Conservation (phyloP, 1,140 invertebrate species). For the Hormaphis cornu region DNA sequence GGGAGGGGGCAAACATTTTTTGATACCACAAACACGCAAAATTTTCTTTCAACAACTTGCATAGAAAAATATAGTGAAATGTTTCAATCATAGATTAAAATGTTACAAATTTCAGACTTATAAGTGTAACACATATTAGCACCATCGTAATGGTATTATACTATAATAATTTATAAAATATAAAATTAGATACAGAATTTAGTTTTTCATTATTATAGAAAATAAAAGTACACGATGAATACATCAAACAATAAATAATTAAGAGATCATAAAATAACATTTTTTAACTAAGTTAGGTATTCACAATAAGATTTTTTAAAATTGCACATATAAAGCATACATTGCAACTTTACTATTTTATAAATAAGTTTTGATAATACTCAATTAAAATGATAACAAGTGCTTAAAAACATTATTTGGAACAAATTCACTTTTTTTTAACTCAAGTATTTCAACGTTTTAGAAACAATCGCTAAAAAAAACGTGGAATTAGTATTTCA, state of each 20-base stretch:
- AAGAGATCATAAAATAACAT: not conserved
- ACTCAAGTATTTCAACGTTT: no score
- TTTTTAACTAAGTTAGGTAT: not conserved
- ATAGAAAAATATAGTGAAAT: no score
- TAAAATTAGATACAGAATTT: not conserved
- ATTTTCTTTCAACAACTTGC: no score
- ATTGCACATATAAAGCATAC: not conserved
- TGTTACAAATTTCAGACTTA: not conserved
- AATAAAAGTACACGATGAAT: not conserved
- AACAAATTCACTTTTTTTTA: no score
- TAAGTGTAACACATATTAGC: not conserved
- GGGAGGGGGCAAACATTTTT: no score
- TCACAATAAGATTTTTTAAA: not conserved
- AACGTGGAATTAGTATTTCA: no score
- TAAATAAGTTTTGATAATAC: not conserved
- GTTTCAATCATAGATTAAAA: no score
- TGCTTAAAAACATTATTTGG: not conserved
- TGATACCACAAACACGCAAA: no score
- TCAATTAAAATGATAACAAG: not conserved
- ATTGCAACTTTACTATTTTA: not conserved
- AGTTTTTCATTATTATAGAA: not conserved
- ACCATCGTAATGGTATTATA: not conserved
- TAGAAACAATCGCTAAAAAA: no score
- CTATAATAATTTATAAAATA: not conserved
- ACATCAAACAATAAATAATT: not conserved